Evolutionary conservation across 2,113 vertebrate genomes (phyloP).

Genomic region (Trogon melanurus): DNA sequence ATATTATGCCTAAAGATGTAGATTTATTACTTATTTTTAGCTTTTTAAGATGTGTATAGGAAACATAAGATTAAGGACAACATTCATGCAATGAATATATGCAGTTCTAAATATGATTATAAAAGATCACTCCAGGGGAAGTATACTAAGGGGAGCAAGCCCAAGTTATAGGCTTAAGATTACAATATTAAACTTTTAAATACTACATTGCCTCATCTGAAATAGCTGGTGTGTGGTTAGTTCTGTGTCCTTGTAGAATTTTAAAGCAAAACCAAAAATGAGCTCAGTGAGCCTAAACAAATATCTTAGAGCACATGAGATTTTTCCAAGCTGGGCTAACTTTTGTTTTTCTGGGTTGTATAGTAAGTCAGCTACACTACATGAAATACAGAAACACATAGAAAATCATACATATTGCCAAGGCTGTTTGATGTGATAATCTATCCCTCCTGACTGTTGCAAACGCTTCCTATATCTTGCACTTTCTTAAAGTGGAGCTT

Average conservation of each 20-base stretch:
- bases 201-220: not conserved
- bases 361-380: not conserved
- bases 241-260: slow-evolving; percentile 17
- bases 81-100: not conserved
- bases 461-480: not conserved
- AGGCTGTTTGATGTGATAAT: slow-evolving; percentile 34
- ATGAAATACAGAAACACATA: slow-evolving; percentile 13
- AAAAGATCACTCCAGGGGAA: not conserved
- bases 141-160: not conserved
- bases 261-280: slow-evolving; percentile 45
- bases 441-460: slow-evolving; percentile 7
- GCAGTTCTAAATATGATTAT: not conserved
- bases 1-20: not conserved
- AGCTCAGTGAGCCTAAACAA: slow-evolving; percentile 23
- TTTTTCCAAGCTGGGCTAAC: slow-evolving; percentile 4
- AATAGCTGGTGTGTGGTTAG: not conserved
- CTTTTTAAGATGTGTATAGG: not conserved
- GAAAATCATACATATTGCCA: slow-evolving; percentile 40
- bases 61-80: not conserved
- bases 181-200: slow-evolving; percentile 24
- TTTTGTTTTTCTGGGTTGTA: slow-evolving; percentile 18
- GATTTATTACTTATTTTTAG: not conserved
- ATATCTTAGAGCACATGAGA: slow-evolving; percentile 35
- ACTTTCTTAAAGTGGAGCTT: not conserved
- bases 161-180: not conserved